These are phyloP conservation scores for silkworm (Bombyx mori) DNA, from an alignment of 1,140 invertebrate species.

Conservation along the genomic window DNA sequence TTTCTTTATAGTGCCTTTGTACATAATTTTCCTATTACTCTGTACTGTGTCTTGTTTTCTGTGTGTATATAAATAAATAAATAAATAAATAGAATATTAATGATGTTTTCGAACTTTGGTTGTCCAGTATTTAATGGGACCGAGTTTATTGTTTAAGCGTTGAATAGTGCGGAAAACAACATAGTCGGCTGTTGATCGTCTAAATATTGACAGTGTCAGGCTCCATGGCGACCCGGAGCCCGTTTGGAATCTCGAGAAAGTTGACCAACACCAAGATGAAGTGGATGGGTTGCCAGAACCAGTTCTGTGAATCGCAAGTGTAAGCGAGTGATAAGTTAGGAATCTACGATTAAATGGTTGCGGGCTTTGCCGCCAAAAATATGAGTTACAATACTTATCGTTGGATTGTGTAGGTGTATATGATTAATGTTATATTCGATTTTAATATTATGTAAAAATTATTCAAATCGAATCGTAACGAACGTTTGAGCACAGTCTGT, in stretches of 20 bases:
- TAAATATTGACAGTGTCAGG: slow-evolving; percentile 1
- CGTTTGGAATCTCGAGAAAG: slow-evolving; percentile 62
- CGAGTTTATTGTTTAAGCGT: no score
- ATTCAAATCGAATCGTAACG: background rate
- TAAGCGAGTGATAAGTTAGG: slow-evolving; percentile 21
- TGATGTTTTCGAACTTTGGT: no score
- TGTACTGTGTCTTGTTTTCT: no score
- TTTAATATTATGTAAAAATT: background rate
- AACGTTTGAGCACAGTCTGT: no score
- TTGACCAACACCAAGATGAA: slow-evolving; percentile 59
- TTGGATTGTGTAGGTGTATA: background rate
- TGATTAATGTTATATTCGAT: background rate
- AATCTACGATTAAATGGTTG: slow-evolving; percentile 17
- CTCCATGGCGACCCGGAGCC: slow-evolving; percentile 17
- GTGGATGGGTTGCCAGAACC: slow-evolving; percentile 51
- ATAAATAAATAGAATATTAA: no score
- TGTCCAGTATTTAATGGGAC: no score
- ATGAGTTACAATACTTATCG: background rate
- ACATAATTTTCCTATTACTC: no score
- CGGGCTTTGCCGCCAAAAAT: slow-evolving; percentile 6
- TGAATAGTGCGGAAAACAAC: no score
- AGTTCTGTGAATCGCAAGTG: slow-evolving; percentile 64
- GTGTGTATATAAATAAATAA: no score
- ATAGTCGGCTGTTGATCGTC: background rate
- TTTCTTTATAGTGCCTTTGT: no score